Conservation (phyloP, 2,797 vertebrate genomes). For the Valencia hispanica region DNA sequence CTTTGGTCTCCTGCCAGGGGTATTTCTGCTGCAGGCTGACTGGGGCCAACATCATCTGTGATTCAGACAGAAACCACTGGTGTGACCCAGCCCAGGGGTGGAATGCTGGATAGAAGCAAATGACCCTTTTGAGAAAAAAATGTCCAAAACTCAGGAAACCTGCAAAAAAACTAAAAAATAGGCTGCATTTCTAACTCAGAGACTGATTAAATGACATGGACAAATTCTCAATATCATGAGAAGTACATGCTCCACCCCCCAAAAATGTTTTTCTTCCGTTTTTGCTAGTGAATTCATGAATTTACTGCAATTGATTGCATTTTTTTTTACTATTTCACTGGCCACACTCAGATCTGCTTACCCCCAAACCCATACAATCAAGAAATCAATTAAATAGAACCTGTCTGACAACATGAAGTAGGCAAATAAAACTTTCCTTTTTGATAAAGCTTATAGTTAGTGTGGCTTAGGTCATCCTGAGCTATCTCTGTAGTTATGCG, state of each 20-base stretch:
- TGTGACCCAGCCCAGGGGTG: slow-evolving; percentile 38
- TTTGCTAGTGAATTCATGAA: not conserved
- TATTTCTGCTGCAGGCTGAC: slow-evolving; percentile 41
- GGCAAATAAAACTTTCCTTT: too few species aligned
- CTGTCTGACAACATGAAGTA: not conserved
- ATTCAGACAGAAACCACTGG: slow-evolving; percentile 39
- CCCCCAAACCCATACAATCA: not conserved
- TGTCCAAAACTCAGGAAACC: slow-evolving; percentile 8
- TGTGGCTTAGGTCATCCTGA: too few species aligned
- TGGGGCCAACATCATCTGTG: slow-evolving; percentile 33
- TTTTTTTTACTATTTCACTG: not conserved
- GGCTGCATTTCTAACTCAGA: slow-evolving; percentile 7
- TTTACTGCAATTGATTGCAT: not conserved
- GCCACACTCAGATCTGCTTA: not conserved
- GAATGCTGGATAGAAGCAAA: slow-evolving; percentile 36
- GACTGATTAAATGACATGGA: slow-evolving; percentile 17
- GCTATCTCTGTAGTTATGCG: too few species aligned
- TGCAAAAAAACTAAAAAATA: slow-evolving; percentile 12
- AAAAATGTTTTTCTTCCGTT: not conserved
- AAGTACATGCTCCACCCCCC: not conserved
- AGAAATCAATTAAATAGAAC: not conserved
- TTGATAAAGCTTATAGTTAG: too few species aligned
- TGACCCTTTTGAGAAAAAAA: slow-evolving; percentile 9
- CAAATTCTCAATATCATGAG: not conserved
- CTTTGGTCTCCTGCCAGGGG: slow-evolving; percentile 29